Percentiles rank a stretch among this genome's conserved stretches.
Conservation (phyloP, 1,140 invertebrate genomes). For the Papilio dardanus region DNA sequence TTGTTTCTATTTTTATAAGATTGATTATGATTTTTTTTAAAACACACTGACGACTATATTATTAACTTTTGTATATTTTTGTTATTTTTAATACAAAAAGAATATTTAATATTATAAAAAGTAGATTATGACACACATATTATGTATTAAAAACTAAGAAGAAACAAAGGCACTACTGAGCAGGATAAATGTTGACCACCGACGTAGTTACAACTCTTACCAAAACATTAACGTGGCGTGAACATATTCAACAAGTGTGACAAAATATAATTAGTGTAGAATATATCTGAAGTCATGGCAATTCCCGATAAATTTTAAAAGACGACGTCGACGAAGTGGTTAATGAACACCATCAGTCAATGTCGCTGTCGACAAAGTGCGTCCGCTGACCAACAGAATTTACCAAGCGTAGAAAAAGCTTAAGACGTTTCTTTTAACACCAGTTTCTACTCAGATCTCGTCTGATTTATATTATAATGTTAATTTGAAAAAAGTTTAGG, state of each 20-base stretch:
- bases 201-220: background rate
- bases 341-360: conserved; percentile 57
- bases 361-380: conserved; percentile 48
- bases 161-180: background rate
- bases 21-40: no score
- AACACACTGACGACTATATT: no score
- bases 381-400: conserved; percentile 35
- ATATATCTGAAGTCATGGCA: background rate
- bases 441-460: background rate
- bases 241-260: background rate
- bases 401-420: conserved; percentile 37
- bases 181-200: background rate
- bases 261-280: conserved; percentile 29
- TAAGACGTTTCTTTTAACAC: no score
- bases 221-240: background rate
- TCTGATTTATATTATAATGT: background rate
- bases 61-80: no score
- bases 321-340: conserved; percentile 46
- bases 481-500: no score
- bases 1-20: no score
- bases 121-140: no score
- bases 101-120: no score
- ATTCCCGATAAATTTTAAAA: conserved; percentile 34
- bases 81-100: no score
- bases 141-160: no score